Base-by-base conservation (phyloP, 2,113 vertebrate species). In the Megatriorchis doriae region DNA sequence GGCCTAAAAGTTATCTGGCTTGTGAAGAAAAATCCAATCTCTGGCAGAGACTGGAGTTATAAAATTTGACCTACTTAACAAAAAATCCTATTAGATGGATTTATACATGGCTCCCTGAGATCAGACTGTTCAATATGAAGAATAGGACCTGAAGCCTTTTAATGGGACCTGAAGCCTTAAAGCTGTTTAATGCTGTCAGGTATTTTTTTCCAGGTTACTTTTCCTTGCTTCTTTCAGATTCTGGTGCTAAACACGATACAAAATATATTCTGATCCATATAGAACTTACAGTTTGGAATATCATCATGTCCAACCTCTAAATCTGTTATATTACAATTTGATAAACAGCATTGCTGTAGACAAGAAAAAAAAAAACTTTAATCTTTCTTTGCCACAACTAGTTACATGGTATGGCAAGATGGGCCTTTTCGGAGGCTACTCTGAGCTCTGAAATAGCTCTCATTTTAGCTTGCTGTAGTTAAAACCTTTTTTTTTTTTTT, bases 31-130 rank as follows among this genome's bases (percentile, higher is more conserved):
- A 95, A 91, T 84, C 56, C 80, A 86, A 43, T 88, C 31, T 86
- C 68, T 92, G 40, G 11, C 68, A 93, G 73, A 86, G 67, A 63
- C 82, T 81, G 56, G 43, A 92, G 56, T 74, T 94, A 81, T 31
- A 87, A 96, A 94, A 94, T 94, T 92, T 90, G 94, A 95, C 94
- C 95, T 96, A 92, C 80, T 97, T 96, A 97, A 86, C 26, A 90
- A 75, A 92, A 96, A 96, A 97, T 97, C 95, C 96, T 92, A 89
- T 96, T 96, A 96, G 91, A 56, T 91, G 91, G 92, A 94, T 96
- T 96, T 95, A 79, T 65, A 74, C 68, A 58, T 87, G 68, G 47
- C 10, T 97, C 13, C 63, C 48, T 86, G 77, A 81, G 61, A 93
- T 94, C 92, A 90, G 17, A 65, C 77, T 88, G 68, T 79, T 78